These are phyloP conservation scores for Drosophila pandora DNA, from an alignment of 1,140 invertebrate genomes.

Conservation along the genomic window DNA sequence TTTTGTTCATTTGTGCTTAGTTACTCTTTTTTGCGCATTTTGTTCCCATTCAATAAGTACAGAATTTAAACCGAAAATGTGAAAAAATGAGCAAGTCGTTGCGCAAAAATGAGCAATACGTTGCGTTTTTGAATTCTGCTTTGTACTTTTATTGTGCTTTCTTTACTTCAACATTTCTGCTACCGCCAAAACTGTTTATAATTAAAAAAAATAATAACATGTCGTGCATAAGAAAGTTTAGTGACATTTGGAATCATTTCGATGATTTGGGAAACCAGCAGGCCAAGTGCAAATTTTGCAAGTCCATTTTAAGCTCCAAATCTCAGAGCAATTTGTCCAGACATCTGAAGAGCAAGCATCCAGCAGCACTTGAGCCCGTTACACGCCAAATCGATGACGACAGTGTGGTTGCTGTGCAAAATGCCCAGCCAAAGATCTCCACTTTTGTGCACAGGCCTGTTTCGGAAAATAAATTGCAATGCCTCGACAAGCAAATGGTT, in stretches of 20 bases:
- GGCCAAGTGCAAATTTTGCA: no score
- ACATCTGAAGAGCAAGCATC: background rate
- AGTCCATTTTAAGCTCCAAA: background rate
- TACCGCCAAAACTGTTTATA: background rate
- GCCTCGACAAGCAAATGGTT: constrained; percentile 3
- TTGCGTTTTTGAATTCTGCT: no score
- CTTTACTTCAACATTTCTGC: background rate
- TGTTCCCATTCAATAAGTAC: background rate
- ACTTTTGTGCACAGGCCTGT: constrained; percentile 12
- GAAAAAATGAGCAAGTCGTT: background rate
- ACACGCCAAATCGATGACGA: background rate
- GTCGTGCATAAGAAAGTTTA: constrained; percentile 1
- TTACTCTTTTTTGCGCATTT: no score
- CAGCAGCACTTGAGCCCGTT: constrained; percentile 2
- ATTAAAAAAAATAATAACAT: background rate
- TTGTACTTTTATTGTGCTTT: no score
- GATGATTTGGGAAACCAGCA: no score
- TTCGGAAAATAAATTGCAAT: constrained; percentile 6
- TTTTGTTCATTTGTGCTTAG: no score
- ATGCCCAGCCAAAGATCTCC: constrained; percentile 4
- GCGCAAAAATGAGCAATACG: no score
- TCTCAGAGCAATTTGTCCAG: constrained; percentile 1
- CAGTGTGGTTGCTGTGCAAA: background rate
- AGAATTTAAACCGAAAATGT: background rate
- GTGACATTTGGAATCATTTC: background rate